A percentile compares a stretch with the other conserved stretches of the same genome.
Conservation (phyloP, 2,888 invertebrate species). For the Eilema depressum region DNA sequence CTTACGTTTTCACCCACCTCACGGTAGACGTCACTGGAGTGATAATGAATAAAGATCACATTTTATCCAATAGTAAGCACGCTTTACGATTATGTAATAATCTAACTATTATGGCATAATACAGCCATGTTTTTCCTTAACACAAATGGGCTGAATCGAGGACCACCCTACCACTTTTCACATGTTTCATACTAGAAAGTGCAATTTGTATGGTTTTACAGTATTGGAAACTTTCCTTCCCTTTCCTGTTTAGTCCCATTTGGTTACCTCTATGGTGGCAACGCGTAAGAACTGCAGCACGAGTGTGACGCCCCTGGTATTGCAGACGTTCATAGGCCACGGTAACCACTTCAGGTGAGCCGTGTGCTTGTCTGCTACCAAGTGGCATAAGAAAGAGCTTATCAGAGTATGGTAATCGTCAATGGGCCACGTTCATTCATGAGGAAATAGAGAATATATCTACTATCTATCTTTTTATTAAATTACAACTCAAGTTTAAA, state of each 20-base stretch:
- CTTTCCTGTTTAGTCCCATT: not conserved
- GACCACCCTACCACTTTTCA: not conserved
- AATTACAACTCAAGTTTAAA: not conserved
- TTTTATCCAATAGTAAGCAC: not conserved
- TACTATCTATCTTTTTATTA: not conserved
- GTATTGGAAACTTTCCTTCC: no score
- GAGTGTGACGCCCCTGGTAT: no score
- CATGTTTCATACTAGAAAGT: no score
- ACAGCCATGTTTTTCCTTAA: not conserved
- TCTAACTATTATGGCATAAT: not conserved
- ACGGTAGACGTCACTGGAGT: not conserved
- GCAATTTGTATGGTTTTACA: no score
- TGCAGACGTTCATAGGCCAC: no score
- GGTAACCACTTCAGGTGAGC: no score
- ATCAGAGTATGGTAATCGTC: not conserved
- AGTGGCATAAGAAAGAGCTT: no score
- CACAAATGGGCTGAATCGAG: not conserved
- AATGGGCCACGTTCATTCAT: not conserved
- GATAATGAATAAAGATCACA: not conserved
- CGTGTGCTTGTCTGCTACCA: no score
- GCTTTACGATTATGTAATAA: not conserved
- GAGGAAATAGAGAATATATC: not conserved
- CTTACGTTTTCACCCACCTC: not conserved
- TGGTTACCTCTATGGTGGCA: no score
- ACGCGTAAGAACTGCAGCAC: no score